These are phyloP conservation scores for Holcopasites calliopsidis DNA, from an alignment of 1,140 invertebrate genomes.

Conservation along the genomic window DNA sequence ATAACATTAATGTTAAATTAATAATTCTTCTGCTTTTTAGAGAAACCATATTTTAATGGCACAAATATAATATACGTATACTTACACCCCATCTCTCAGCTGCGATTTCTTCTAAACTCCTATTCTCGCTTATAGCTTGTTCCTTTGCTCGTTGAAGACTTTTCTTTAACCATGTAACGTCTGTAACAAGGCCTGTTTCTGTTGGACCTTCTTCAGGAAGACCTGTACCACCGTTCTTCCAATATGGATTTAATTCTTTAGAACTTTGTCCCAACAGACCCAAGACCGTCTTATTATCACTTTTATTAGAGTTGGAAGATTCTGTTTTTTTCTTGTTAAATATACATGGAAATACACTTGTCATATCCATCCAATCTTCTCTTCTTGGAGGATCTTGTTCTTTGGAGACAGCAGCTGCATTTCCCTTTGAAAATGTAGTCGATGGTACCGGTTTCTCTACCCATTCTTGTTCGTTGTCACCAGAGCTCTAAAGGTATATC, in stretches of 20 bases:
- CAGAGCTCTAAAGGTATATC: constrained; percentile 47
- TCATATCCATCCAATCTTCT: constrained; percentile 80
- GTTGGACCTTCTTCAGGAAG: constrained; percentile 78
- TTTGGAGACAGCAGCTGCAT: constrained; percentile 2
- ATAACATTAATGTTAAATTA: constrained; percentile 46
- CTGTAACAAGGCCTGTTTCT: constrained; percentile 70
- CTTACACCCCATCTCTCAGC: constrained; percentile 84
- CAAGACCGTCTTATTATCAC: constrained; percentile 79
- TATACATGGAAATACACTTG: constrained; percentile 72
- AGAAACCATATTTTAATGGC: constrained; percentile 10
- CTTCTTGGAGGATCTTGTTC: constrained; percentile 56
- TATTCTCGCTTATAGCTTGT: constrained; percentile 81
- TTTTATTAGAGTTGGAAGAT: constrained; percentile 73
- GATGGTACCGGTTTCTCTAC: constrained; percentile 77
- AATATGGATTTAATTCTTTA: constrained; percentile 94
- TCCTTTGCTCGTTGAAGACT: constrained; percentile 82
- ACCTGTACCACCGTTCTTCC: constrained; percentile 93
- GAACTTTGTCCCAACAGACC: constrained; percentile 86
- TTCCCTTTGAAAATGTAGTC: constrained; percentile 8
- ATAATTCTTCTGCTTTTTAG: constrained; percentile 2
- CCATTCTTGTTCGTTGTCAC: constrained; percentile 78
- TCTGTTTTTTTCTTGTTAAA: constrained; percentile 74
- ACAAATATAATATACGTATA: constrained; percentile 25
- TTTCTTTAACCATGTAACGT: constrained; percentile 82
- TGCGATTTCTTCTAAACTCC: constrained; percentile 82